Base-by-base conservation (phyloP, 2,797 vertebrate species). In the Molossus molossus region DNA sequence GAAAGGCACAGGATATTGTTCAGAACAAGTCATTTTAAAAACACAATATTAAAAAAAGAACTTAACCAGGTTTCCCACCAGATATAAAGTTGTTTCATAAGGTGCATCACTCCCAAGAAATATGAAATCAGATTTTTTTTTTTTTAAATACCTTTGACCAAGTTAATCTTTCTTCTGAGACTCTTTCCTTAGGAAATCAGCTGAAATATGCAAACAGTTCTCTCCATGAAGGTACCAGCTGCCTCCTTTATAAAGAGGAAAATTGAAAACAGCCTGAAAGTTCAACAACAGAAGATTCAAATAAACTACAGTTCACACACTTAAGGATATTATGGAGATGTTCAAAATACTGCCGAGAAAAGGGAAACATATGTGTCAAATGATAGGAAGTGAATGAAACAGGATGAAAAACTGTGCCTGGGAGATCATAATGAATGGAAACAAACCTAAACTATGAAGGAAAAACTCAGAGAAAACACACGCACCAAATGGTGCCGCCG, bases 21-120 rank as follows among this genome's bases (percentile, higher is more conserved):
- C 96, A 84, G 95, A 96, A 94, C 95, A 86, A 96, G 92, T 91
- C 96, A 85, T 97, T 97, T 96, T 82, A 75, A 21, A 77, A 81
- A 87, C 40, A 84, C 89, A 94, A 92, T 96, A 95, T 96, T 94
- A 81, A 80, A 91, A 94, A 95, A 90, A 82, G 93, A 96, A 86
- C 86, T 92, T 94, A 92, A 96, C 90, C 86, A 84, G 95, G 95
- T 94, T 97, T 96, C 93, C 90, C 94, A 89, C 80, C 92, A 95
- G 96, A 97, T 88, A 95, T 6, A 94, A 96, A 94, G 94, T 94
- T 95, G 91, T 95, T 95, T 97, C 92, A 69, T 95, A 94, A 97
- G 93, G 94, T 90, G 37, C 84, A 82, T 95, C 84, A 70, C 80
- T 89, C 94, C 94, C 94, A 95, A 93, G 87, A 96, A 90, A 97